Percentiles rank a stretch among this genome's conserved stretches.
phyloP scores from a whole-genome alignment of 2,888 invertebrate species.

The Leptarthrus brevirostris region DNA sequence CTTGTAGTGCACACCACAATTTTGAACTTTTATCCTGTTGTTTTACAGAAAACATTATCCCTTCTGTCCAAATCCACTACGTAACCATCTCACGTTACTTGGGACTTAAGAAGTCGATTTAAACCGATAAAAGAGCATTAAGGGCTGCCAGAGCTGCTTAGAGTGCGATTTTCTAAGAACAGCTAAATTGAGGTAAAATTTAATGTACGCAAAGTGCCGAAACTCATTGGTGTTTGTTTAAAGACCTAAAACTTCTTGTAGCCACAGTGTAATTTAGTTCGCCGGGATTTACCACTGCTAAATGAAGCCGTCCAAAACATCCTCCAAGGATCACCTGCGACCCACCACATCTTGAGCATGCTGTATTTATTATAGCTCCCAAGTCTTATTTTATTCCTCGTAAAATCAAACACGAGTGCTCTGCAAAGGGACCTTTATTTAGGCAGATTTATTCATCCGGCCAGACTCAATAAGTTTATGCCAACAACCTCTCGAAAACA shows the following conservation, averaged over 20 bases:
- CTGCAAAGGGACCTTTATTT: conserved; percentile 36
- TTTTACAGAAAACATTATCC: conserved; percentile 13
- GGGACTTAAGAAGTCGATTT: neutral
- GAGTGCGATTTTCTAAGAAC: neutral
- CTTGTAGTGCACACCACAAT: neutral
- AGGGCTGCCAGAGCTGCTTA: neutral
- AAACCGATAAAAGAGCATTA: neutral
- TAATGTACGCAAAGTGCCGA: no score
- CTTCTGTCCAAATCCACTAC: neutral
- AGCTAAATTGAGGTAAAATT: neutral
- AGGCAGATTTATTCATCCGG: conserved; percentile 41
- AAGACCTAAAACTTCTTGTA: neutral
- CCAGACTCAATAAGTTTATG: conserved; percentile 43
- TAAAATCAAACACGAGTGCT: conserved; percentile 29
- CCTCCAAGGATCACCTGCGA: conserved; percentile 15
- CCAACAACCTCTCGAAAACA: conserved; percentile 44
- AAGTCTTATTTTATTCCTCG: conserved; percentile 36
- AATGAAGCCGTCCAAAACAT: conserved; percentile 22
- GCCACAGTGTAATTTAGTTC: neutral
- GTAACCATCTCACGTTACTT: neutral
- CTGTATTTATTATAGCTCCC: conserved; percentile 9
- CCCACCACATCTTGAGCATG: neutral
- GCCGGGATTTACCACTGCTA: neutral
- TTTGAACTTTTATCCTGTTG: conserved; percentile 4
- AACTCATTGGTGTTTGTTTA: neutral